phyloP scores from a whole-genome alignment of 2,113 vertebrate species.

The Sinosuthora webbiana region DNA sequence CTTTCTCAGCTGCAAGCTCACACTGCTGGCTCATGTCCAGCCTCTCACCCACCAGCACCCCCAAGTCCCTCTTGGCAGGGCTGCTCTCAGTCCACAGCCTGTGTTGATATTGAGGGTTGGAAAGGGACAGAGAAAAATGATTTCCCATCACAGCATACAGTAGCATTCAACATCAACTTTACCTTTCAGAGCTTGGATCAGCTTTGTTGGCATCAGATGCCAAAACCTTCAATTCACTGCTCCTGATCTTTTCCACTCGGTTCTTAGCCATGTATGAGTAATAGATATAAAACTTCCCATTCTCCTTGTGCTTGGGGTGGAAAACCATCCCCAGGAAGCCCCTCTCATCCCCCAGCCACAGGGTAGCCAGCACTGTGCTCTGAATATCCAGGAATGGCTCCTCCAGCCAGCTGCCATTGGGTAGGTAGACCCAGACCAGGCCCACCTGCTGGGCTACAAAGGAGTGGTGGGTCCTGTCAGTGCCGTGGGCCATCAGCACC shows the following conservation, averaged over 20 bases:
- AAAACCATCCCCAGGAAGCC: conserved; percentile 87
- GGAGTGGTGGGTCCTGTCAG: conserved; percentile 77
- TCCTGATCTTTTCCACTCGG: conserved; percentile 77
- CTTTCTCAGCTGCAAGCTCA: background rate
- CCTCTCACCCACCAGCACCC: background rate
- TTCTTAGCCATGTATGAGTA: conserved; percentile 76
- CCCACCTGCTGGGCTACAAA: conserved; percentile 84
- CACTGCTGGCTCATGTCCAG: background rate
- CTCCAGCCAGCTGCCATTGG: conserved; percentile 74
- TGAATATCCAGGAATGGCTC: conserved; percentile 84
- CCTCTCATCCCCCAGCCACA: conserved; percentile 83
- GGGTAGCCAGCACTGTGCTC: conserved; percentile 77
- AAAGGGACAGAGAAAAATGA: background rate
- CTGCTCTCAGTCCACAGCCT: background rate
- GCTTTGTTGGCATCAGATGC: conserved; percentile 78
- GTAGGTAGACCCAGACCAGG: conserved; percentile 82
- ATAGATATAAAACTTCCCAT: conserved; percentile 83
- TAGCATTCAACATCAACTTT: background rate
- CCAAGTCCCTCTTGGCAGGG: background rate
- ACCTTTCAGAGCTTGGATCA: conserved; percentile 83
- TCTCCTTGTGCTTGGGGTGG: conserved; percentile 78
- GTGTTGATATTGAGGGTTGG: background rate
- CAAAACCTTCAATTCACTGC: conserved; percentile 82
- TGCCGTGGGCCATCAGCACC: conserved; percentile 77
- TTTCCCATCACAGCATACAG: background rate